Evolutionary conservation across 2,113 vertebrate genomes (phyloP), one percentile per base, ranked within the genome.

Genomic region (Sebastes fasciatus): DNA sequence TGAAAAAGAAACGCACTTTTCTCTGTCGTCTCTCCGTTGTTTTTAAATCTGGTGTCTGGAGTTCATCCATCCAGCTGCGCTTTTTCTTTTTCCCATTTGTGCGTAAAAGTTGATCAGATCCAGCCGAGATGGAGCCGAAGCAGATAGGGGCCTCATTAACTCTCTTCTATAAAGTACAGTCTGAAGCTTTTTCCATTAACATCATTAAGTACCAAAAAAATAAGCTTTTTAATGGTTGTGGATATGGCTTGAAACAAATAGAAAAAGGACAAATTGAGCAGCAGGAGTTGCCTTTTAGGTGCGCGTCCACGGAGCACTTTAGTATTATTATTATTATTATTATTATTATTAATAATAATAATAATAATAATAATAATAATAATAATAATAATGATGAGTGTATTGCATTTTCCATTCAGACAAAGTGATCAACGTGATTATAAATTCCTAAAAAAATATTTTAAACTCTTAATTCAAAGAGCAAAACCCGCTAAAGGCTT

Each of bases 1-100:
- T 96, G 85, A 48, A 19, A 51, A 55, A 21, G 69, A 48, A 54
- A 54, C 79, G 17, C 69, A 43, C 51, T 71, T 19, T 16, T 10
- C 0, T 34, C 13, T 10, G 10, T 12, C 21, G 13, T 3, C 6
- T 2, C 26, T 43, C 14, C 34, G 1, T 61, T 34, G 34, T 34
- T 34, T 34, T 34, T 34, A 34, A 34, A 34, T 34, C 34, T 34
- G 34, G 34, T 34, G 34, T 34, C 34, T 34, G 34, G 34, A 34
- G 34, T 34, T 34, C 34, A 34, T 45, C 17, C 1, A 52, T 21
- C 5, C 55, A 43, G 46, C 34, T 34, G 34, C 70, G 21, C 8
- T 11, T 23, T 5, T 55, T 63, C 48, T 51, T 52, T 23, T 9
- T 34, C 34, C 34, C 34, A 34, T 52, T 51, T 45, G 43, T 79